Percentiles rank a stretch among this genome's conserved stretches.
Conservation (phyloP, 2,113 vertebrate species). For the Tragelaphus imberbis region DNA sequence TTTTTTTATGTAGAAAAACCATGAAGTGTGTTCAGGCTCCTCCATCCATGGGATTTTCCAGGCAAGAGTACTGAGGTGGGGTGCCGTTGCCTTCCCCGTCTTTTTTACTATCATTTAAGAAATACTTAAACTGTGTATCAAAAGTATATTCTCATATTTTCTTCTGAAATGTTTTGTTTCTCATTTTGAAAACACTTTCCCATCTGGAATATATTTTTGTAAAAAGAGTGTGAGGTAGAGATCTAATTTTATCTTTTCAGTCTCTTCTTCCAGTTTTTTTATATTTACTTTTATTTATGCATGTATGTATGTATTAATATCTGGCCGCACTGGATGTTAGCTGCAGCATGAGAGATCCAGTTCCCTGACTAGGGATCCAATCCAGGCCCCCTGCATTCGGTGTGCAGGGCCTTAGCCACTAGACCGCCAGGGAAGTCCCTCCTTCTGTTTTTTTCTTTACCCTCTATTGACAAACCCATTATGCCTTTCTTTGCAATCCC, state of each 20-base stretch:
- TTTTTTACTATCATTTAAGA: neutral
- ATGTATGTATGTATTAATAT: neutral
- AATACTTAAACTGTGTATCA: neutral
- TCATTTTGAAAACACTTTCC: neutral
- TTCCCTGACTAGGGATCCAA: neutral
- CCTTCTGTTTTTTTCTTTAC: neutral
- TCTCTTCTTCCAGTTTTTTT: neutral
- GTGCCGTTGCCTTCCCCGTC: too few relatives aligned
- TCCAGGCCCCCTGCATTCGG: neutral
- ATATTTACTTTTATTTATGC: neutral
- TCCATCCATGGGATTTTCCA: too few relatives aligned
- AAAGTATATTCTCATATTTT: neutral
- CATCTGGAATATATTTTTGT: neutral
- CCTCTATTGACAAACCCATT: neutral
- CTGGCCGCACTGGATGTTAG: neutral
- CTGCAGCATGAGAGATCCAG: neutral
- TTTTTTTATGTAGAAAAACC: neutral
- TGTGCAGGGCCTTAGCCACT: neutral
- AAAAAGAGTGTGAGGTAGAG: neutral
- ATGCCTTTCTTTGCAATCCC: neutral
- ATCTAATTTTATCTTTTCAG: constrained; percentile 11
- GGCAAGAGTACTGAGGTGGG: too few relatives aligned
- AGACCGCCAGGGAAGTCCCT: neutral
- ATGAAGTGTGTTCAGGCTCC: neutral
- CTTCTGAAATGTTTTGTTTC: neutral